These are phyloP conservation scores for Hypothenemus hampei DNA, from an alignment of 1,140 invertebrate genomes.

Conservation along the genomic window DNA sequence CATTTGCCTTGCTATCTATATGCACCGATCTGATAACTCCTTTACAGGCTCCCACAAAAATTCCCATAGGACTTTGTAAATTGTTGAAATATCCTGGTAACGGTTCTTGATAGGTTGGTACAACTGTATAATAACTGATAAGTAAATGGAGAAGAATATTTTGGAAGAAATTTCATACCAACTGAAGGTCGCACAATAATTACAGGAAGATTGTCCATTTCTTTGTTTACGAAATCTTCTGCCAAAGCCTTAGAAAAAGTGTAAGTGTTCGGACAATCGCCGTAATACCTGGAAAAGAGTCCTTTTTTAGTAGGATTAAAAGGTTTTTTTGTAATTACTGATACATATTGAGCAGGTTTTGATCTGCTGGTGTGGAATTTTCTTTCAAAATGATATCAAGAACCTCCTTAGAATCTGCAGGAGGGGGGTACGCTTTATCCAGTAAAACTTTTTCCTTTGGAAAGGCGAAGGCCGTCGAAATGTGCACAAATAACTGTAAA, in stretches of 20 bases:
- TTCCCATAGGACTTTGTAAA: slow-evolving; percentile 79
- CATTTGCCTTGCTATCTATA: slow-evolving; percentile 68
- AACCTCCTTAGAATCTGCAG: slow-evolving; percentile 81
- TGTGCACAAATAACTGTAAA: slow-evolving; percentile 47
- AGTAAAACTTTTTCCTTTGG: slow-evolving; percentile 55
- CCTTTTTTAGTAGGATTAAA: no score
- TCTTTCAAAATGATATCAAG: slow-evolving; percentile 80
- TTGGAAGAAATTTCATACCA: slow-evolving; percentile 29
- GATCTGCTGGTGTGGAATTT: no score
- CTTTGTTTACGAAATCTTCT: slow-evolving; percentile 50
- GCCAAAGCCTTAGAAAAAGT: slow-evolving; percentile 87
- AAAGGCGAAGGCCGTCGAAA: slow-evolving; percentile 67
- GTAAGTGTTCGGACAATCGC: slow-evolving; percentile 73
- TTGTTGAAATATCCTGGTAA: slow-evolving; percentile 90
- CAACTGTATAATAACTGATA: slow-evolving; percentile 19
- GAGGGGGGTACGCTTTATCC: slow-evolving; percentile 64
- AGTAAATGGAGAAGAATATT: no score
- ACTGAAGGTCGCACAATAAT: slow-evolving; percentile 56
- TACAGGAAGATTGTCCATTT: slow-evolving; percentile 33
- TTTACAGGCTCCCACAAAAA: slow-evolving; percentile 73
- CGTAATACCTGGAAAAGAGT: slow-evolving; percentile 28
- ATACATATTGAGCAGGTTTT: no score
- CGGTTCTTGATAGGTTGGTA: slow-evolving; percentile 68
- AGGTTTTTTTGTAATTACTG: no score
- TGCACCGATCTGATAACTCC: slow-evolving; percentile 81